Percentiles rank a stretch among this genome's conserved stretches.
phyloP scores from a whole-genome alignment of 2,888 invertebrate species.

The Troides aeacus region DNA sequence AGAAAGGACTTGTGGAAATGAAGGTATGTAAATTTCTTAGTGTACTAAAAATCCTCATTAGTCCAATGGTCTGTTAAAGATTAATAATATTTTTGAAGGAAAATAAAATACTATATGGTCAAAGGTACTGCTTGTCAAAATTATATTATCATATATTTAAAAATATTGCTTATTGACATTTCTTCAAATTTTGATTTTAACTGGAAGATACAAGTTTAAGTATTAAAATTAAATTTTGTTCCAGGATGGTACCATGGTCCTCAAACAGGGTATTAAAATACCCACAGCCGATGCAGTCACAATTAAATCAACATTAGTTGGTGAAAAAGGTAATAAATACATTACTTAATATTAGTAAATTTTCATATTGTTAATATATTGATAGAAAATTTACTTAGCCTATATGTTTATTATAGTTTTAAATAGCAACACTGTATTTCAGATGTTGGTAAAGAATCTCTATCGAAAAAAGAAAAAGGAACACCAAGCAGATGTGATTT shows the following conservation, averaged over 20 bases:
- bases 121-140: too few species aligned
- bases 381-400: background rate
- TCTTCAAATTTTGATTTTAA: too few species aligned
- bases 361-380: background rate
- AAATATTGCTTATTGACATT: too few species aligned
- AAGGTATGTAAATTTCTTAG: slow-evolving; percentile 56
- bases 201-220: too few species aligned
- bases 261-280: slow-evolving; percentile 72
- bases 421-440: slow-evolving; percentile 34
- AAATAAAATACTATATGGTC: too few species aligned
- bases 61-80: too few species aligned
- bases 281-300: slow-evolving; percentile 50
- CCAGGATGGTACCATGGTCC: slow-evolving; percentile 74
- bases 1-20: slow-evolving; percentile 82
- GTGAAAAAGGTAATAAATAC: slow-evolving; percentile 44
- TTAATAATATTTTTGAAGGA: too few species aligned
- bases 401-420: background rate
- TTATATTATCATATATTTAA: too few species aligned
- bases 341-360: too few species aligned
- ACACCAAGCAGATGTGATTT: slow-evolving; percentile 55
- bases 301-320: slow-evolving; percentile 50
- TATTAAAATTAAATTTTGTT: slow-evolving; percentile 25
- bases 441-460: slow-evolving; percentile 53
- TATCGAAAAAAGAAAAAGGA: slow-evolving; percentile 45
- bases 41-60: background rate